phyloP scores from a whole-genome alignment of 2,797 vertebrate species.

The Arctocebus calabarensis region DNA sequence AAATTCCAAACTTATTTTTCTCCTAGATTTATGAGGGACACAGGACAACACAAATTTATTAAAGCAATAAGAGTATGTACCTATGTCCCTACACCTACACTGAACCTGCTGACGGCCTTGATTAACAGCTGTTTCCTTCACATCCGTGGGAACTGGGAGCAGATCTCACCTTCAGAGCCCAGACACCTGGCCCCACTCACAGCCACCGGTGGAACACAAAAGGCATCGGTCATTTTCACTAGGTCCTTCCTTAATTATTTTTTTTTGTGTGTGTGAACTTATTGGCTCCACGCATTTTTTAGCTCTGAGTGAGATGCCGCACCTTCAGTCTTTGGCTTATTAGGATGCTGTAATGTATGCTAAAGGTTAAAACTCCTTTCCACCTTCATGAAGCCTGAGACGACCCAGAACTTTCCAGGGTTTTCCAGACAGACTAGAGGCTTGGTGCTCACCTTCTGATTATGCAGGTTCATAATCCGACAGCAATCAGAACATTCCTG shows the following conservation, averaged over 20 bases:
- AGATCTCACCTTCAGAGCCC: neutral
- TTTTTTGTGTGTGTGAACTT: neutral
- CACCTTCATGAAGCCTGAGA: constrained; percentile 57
- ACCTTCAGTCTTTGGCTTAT: neutral
- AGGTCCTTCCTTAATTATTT: neutral
- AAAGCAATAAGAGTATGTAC: neutral
- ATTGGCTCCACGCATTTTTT: neutral
- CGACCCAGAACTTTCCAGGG: neutral
- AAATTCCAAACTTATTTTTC: neutral
- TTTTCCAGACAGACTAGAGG: constrained; percentile 61
- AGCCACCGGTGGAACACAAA: neutral
- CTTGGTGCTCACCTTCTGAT: neutral
- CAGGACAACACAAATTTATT: neutral
- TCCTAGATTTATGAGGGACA: neutral
- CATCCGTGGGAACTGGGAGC: neutral
- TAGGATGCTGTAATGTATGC: constrained; percentile 40
- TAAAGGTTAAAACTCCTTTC: constrained; percentile 34
- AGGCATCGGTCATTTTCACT: neutral
- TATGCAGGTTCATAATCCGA: constrained; percentile 59
- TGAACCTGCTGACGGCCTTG: neutral
- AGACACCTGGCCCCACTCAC: neutral
- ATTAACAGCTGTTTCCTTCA: neutral
- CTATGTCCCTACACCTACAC: neutral
- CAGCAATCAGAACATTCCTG: constrained; percentile 56
- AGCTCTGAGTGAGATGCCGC: neutral